Conservation (phyloP, 2,888 invertebrate genomes). For the Lumbricus terrestris region DNA sequence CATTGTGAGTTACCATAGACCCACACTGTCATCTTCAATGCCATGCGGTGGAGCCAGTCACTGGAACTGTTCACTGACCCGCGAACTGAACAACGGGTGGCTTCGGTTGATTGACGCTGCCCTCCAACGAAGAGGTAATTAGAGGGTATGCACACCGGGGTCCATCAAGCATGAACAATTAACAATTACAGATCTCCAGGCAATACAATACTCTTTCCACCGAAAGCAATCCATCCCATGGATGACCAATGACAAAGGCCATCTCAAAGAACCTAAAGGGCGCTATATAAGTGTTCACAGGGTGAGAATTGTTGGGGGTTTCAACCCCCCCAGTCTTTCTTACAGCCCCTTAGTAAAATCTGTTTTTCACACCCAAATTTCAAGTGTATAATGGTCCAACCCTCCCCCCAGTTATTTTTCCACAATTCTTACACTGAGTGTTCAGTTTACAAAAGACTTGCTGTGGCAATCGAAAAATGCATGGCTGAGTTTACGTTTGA, state of each 20-base stretch:
- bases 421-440: too few relatives aligned
- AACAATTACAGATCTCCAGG: background rate
- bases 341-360: too few relatives aligned
- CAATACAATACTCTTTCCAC: background rate
- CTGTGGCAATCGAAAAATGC: too few relatives aligned
- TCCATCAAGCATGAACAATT: background rate
- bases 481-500: too few relatives aligned
- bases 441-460: too few relatives aligned
- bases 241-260: background rate
- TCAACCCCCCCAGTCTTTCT: too few relatives aligned
- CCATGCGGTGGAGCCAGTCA: background rate
- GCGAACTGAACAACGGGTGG: background rate
- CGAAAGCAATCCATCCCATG: background rate
- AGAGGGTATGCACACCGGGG: background rate
- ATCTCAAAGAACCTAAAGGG: background rate
- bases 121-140: background rate
- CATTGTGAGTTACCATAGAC: background rate
- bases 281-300: background rate
- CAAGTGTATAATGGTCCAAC: too few relatives aligned
- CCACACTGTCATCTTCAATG: background rate
- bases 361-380: too few relatives aligned
- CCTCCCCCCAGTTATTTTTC: too few relatives aligned
- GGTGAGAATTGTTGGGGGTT: too few relatives aligned
- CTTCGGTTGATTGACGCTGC: background rate
- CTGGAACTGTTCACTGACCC: background rate